Evolutionary conservation across 2,888 invertebrate species (phyloP), one percentile per base, ranked within the genome.

Genomic region (Zhuqinia jingwanae): DNA sequence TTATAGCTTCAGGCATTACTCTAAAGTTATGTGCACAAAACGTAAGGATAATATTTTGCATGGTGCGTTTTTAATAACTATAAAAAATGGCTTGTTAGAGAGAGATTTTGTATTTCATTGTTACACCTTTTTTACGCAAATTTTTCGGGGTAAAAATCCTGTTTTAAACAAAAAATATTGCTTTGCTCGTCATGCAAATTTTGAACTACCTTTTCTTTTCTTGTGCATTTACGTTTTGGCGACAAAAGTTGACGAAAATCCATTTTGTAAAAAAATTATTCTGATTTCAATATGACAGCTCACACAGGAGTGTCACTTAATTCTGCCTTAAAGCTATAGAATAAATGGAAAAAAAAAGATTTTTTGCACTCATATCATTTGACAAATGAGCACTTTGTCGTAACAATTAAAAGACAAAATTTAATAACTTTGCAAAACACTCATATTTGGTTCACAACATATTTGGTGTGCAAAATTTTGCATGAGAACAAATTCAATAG

Each of bases 71-170:
- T 45, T 68, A 42, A 42, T 68, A 17, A 6, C 36, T 36, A 63
- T n/a, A 36, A 17, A 11, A 63, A n/a, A 15, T 63, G 1, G n/a
- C n/a, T 36, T 63, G 17, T 36, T 58, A 22, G 17, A 22, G 25
- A 8, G 27, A 27, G 25, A 27, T 15, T 42, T 45, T 22, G 30
- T n/a, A 68, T 20, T 17, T 42, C 2, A 11, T 42, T n/a, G 17
- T 30, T 65, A 17, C 36, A 36, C 36, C 65, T 63, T 13, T 13
- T 36, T 45, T 73, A 53, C 30, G 75, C 75, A 27, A 70, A 77
- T 58, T 77, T 58, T 76, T 47, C 36, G 56, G 45, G 58, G 42
- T 25, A 77, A 27, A 77, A 77, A 77, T 77, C 77, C 77, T 77
- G 77, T 77, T 77, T 45, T 25, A 5, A 25, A 22, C 6, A 42